Base-by-base conservation (phyloP, 2,113 vertebrate species). In the Ornithorhynchus anatinus region DNA sequence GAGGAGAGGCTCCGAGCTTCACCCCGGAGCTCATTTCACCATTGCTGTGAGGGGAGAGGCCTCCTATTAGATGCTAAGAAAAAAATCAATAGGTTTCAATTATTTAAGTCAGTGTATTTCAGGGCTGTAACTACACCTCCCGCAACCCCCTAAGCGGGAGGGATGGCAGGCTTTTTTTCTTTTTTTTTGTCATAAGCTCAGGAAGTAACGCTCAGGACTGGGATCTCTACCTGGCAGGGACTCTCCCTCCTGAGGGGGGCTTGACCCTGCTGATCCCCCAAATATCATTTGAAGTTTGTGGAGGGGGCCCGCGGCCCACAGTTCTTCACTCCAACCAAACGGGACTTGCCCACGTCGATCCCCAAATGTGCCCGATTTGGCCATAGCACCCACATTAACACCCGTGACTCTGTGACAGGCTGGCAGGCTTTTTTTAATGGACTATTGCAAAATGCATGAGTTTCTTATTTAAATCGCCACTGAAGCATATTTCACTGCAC, bases 401-500 rank as follows among this genome's bases (percentile, higher is more conserved):
- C 59, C 15, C 19, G 48, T 25, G 33, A 35, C 29, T 6, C 25
- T 36, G 22, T 19, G 37, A 63, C 37, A 15, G 13, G 22, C 19
- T 56, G 11, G n/a, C 42, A 22, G 29, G 32, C 11, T 43, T 44
- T 53, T 52, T 40, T 36, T 58, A 52, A 48, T 58, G 52, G 31
- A 70, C 43, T 14, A 8, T 29, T 53, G 64, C 60, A 53, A 79
- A 59, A 47, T 33, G 61, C 39, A 53, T 50, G 0, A 12, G 25
- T 47, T 48, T 67, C 73, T 72, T 52, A 64, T 68, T 81, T 75
- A 74, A 42, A 50, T 51, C 60, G 47, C 38, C 51, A 72, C 43
- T 19, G 51, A 69, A 47, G 59, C 70, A 66, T 56, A 63, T 79
- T 81, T 67, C 80, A 79, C 71, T 43, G 68, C 57, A 67, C 67